Percentiles rank a stretch among this genome's conserved stretches.
These are phyloP conservation scores for Cephus cinctus DNA, from an alignment of 1,140 invertebrate genomes.

Conservation along the genomic window DNA sequence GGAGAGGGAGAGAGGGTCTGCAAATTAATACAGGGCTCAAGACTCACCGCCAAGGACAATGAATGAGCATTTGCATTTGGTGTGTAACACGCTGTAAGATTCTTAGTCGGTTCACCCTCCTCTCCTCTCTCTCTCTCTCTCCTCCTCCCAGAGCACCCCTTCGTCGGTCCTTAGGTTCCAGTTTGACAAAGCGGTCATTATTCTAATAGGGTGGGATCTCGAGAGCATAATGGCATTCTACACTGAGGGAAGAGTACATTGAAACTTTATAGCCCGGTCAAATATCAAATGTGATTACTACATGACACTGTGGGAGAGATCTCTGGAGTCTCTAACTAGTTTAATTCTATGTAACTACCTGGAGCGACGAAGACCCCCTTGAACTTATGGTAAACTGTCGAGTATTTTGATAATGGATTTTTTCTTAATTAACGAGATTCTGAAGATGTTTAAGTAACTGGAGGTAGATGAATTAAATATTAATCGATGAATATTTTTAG, in stretches of 20 bases:
- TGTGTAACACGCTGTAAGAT: slow-evolving; percentile 13
- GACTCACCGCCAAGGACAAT: slow-evolving; percentile 1
- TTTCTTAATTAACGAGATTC: no score
- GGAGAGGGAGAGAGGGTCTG: neutral
- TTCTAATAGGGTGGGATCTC: slow-evolving; percentile 11
- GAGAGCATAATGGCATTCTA: slow-evolving; percentile 11
- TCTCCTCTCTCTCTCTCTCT: neutral
- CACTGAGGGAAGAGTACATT: slow-evolving; percentile 12
- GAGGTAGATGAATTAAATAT: no score
- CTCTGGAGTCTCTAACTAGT: no score
- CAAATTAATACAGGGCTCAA: slow-evolving; percentile 6
- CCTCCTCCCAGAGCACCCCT: neutral
- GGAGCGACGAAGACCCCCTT: no score
- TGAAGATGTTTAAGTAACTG: no score
- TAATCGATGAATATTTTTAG: no score
- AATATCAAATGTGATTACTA: slow-evolving; percentile 31
- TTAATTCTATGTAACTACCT: no score
- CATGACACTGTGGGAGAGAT: no score
- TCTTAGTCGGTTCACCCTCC: neutral
- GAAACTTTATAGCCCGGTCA: slow-evolving; percentile 30
- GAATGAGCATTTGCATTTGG: slow-evolving; percentile 10
- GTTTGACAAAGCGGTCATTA: slow-evolving; percentile 13
- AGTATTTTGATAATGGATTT: no score
- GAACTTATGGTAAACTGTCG: slow-evolving; percentile 6
- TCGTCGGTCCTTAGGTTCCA: neutral